phyloP scores from a whole-genome alignment of 2,113 vertebrate species.

The Leucoraja erinaceus region DNA sequence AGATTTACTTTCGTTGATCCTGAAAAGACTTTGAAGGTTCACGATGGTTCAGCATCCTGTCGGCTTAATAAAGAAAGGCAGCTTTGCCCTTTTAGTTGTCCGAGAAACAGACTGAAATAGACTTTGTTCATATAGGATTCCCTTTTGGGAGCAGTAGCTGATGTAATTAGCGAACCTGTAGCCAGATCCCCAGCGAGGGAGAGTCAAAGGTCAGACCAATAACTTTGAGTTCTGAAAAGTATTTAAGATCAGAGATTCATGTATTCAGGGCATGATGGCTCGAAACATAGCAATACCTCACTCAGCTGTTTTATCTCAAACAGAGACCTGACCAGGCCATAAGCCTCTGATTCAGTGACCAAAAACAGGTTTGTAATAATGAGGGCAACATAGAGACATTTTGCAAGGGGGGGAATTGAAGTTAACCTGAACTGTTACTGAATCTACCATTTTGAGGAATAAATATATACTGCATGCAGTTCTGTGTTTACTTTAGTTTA shows the following conservation, averaged over 20 bases:
- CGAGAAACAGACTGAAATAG: too few species aligned
- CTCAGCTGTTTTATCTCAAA: neutral
- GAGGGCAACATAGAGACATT: neutral
- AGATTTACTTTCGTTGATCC: neutral
- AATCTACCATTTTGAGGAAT: neutral
- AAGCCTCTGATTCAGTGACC: neutral
- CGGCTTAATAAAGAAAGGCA: neutral
- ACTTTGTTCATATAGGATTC: constrained; percentile 6
- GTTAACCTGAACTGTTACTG: neutral
- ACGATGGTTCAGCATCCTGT: neutral
- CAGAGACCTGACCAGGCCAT: neutral
- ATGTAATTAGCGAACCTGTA: constrained; percentile 20
- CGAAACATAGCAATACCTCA: neutral
- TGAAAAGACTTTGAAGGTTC: neutral
- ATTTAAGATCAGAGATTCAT: neutral
- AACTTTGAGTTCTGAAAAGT: constrained; percentile 16
- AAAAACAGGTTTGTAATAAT: neutral
- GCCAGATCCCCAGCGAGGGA: neutral
- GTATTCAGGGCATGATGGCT: neutral
- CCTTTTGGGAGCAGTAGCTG: neutral
- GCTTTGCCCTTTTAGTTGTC: neutral
- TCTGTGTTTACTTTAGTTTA: neutral
- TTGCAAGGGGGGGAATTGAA: neutral
- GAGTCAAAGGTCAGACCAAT: constrained; percentile 26
- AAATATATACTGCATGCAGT: neutral